A percentile compares a stretch with the other conserved stretches of the same genome.
phyloP scores from a whole-genome alignment of 2,888 invertebrate species.

The Melanophora roralis region DNA sequence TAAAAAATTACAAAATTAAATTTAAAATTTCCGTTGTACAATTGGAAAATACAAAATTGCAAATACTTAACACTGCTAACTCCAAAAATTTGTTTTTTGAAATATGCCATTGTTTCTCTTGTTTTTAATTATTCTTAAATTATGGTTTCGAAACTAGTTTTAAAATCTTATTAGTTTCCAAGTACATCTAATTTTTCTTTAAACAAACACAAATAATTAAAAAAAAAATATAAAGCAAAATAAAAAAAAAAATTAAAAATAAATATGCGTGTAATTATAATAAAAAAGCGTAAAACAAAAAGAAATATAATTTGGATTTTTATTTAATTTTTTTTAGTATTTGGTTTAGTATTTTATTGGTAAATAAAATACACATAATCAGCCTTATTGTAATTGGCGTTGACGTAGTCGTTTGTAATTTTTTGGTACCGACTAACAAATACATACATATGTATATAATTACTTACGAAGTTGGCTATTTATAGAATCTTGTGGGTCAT shows the following conservation, averaged over 20 bases:
- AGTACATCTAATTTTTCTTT: constrained; percentile 32
- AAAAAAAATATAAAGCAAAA: constrained; percentile 22
- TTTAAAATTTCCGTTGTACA: neutral
- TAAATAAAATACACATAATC: too few relatives aligned
- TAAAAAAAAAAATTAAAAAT: neutral
- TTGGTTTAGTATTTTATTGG: too few relatives aligned
- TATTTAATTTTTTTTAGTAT: neutral
- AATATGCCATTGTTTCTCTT: neutral
- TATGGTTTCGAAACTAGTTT: too few relatives aligned
- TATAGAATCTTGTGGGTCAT: too few relatives aligned
- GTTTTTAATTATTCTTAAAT: neutral
- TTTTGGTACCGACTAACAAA: too few relatives aligned
- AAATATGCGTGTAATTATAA: constrained; percentile 53
- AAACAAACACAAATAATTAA: neutral
- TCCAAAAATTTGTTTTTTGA: too few relatives aligned
- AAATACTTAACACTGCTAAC: too few relatives aligned
- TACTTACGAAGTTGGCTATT: too few relatives aligned
- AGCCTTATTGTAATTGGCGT: too few relatives aligned
- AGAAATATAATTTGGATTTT: constrained; percentile 10
- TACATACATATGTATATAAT: too few relatives aligned
- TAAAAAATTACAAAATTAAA: neutral
- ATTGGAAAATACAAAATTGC: too few relatives aligned
- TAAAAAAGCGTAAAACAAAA: constrained; percentile 43
- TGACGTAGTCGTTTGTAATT: too few relatives aligned
- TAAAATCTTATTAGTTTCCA: constrained; percentile 18